phyloP scores from a whole-genome alignment of 2,797 vertebrate species.

The Cephalopachus bancanus region DNA sequence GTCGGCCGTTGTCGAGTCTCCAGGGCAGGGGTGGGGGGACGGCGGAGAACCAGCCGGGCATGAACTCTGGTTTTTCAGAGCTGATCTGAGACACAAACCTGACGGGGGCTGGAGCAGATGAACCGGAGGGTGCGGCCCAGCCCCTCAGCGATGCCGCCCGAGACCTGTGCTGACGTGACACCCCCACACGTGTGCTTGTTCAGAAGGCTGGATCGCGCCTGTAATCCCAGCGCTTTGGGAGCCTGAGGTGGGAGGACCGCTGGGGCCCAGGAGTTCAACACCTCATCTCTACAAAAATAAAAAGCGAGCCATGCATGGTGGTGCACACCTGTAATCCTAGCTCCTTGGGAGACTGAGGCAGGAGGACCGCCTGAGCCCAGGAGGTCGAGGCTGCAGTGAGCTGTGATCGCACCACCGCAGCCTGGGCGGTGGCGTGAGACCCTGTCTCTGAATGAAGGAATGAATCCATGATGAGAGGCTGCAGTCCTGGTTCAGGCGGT shows the following conservation, averaged over 20 bases:
- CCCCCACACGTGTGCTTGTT: fast-evolving
- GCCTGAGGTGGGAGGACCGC: neutral
- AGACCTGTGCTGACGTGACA: neutral
- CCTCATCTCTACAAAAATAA: neutral
- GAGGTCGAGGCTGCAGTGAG: neutral
- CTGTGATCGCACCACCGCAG: neutral
- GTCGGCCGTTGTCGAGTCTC: neutral
- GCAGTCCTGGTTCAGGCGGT: neutral
- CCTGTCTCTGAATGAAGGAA: neutral
- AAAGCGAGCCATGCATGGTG: neutral
- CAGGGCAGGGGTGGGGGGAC: neutral
- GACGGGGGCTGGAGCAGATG: neutral
- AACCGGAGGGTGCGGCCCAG: neutral
- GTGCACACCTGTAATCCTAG: neutral
- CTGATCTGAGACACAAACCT: neutral
- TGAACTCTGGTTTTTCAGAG: neutral
- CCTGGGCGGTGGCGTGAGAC: neutral
- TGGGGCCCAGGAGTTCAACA: neutral
- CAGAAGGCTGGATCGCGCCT: neutral
- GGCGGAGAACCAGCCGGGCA: neutral
- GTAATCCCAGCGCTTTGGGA: neutral
- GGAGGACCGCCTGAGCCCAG: neutral
- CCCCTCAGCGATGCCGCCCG: neutral
- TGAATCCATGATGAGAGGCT: neutral
- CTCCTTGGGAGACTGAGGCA: neutral